A percentile compares a stretch with the other conserved stretches of the same genome.
Conservation (phyloP, 2,797 vertebrate species). For the Balearica regulorum region DNA sequence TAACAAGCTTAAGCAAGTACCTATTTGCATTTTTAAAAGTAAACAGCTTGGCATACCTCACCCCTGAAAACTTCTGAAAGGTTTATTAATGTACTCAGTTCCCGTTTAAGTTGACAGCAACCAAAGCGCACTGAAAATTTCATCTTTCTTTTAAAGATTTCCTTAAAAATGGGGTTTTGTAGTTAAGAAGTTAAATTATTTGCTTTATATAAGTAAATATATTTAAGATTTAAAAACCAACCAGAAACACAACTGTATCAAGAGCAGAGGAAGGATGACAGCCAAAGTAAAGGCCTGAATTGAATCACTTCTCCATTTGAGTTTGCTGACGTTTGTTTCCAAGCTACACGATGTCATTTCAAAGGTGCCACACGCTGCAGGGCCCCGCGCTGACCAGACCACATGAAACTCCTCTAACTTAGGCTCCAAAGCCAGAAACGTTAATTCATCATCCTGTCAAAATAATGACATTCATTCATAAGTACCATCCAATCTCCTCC, state of each 20-base stretch:
- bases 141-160: background rate
- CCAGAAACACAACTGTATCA: background rate
- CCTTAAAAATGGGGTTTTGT: background rate
- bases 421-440: conserved; percentile 77
- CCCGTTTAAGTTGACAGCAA: background rate
- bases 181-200: background rate
- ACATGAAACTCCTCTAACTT: conserved; percentile 76
- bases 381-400: conserved; percentile 77
- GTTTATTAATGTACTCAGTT: background rate
- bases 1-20: background rate
- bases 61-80: background rate
- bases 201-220: background rate
- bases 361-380: conserved; percentile 50
- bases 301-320: background rate
- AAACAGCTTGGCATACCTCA: background rate
- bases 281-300: background rate
- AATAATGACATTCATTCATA: conserved; percentile 87
- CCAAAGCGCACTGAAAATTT: background rate
- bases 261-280: background rate
- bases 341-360: background rate
- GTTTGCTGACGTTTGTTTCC: background rate
- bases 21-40: background rate
- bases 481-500: conserved; percentile 81
- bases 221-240: background rate
- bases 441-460: conserved; percentile 88